Percentiles rank a stretch among this genome's conserved stretches.
Conservation (phyloP, 2,797 vertebrate species). For the Vireo griseus region DNA sequence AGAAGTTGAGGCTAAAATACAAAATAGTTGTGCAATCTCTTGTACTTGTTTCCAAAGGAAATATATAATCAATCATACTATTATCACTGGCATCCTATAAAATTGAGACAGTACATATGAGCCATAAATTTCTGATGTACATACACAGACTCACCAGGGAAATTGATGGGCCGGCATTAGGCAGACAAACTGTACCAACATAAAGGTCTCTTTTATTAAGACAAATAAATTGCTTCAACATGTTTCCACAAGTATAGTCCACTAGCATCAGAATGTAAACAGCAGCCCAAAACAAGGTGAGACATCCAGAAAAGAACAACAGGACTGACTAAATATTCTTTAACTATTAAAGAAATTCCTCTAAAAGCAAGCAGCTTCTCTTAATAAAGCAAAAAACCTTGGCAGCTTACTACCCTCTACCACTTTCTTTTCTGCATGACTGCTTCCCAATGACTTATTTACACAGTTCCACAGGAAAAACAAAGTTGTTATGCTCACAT, state of each 20-base stretch:
- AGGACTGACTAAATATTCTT: neutral
- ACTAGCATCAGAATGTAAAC: neutral
- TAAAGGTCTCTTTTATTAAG: neutral
- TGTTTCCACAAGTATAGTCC: neutral
- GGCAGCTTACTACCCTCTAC: neutral
- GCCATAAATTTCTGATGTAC: neutral
- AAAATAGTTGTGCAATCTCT: neutral
- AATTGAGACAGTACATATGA: neutral
- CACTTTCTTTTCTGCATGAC: neutral
- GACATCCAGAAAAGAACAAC: neutral
- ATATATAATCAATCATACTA: neutral
- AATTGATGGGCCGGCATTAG: neutral
- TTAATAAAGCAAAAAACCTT: neutral
- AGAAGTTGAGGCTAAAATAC: neutral
- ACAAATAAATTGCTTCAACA: neutral
- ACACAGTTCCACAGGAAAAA: neutral
- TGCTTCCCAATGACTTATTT: neutral
- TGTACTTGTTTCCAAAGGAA: neutral
- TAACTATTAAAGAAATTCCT: neutral
- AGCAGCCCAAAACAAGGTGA: neutral
- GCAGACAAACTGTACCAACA: neutral
- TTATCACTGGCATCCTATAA: neutral
- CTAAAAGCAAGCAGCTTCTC: neutral
- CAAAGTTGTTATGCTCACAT: neutral
- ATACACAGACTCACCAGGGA: neutral